Percentiles rank a stretch among this genome's conserved stretches.
Evolutionary conservation across 2,797 vertebrate species (phyloP).

Genomic region (Mionectes olivaceus): DNA sequence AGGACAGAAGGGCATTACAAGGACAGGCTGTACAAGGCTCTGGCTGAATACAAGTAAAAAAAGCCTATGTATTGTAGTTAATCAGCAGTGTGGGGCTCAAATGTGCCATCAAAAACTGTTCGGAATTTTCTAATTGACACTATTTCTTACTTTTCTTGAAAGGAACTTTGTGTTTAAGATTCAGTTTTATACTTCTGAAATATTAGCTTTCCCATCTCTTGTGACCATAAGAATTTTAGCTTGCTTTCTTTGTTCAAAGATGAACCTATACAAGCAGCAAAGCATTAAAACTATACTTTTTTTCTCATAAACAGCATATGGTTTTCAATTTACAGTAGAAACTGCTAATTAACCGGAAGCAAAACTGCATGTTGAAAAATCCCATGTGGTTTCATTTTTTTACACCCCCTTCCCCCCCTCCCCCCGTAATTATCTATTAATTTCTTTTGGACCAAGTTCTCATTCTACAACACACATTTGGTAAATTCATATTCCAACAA

Average conservation of each 20-base stretch:
- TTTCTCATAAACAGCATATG: neutral
- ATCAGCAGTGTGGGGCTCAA: neutral
- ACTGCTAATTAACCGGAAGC: conserved; percentile 9
- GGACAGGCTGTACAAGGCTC: neutral
- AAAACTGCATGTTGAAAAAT: conserved; percentile 8
- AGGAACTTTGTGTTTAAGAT: neutral
- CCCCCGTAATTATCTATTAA: neutral
- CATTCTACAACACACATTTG: neutral
- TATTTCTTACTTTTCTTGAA: neutral
- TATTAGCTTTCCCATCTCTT: neutral
- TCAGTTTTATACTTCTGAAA: neutral
- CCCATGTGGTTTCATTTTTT: neutral
- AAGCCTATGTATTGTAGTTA: neutral
- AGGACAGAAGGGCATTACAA: neutral
- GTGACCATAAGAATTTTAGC: neutral
- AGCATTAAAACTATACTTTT: neutral
- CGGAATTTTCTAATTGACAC: neutral
- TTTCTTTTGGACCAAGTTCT: neutral
- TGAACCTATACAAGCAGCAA: neutral
- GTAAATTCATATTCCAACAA: neutral
- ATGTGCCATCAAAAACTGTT: neutral
- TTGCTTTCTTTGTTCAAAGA: neutral
- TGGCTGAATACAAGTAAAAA: neutral
- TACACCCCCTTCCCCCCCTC: neutral
- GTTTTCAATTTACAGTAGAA: conserved; percentile 20